Evolutionary conservation across 2,797 vertebrate genomes (phyloP).

Genomic region (Anguilla pacifica): DNA sequence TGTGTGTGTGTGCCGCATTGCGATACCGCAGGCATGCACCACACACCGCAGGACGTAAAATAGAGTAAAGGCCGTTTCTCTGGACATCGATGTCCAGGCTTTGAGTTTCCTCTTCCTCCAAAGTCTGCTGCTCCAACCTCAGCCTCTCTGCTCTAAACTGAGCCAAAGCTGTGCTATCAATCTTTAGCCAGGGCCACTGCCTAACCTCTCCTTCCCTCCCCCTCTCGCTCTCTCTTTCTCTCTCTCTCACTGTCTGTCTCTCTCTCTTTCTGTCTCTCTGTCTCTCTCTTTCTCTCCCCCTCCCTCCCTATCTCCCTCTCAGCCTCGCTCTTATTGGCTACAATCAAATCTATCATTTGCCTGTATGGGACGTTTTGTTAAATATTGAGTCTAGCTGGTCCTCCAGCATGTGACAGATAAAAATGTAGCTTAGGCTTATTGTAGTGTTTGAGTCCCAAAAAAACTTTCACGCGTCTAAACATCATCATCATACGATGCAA

Average conservation of each 20-base stretch:
- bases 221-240: background rate
- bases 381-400: too few species aligned
- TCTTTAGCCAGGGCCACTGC: background rate
- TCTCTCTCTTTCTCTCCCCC: too few species aligned
- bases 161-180: background rate
- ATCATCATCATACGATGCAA: too few species aligned
- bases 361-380: too few species aligned
- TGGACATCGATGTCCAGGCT: background rate
- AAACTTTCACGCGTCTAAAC: too few species aligned
- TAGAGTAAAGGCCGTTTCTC: background rate
- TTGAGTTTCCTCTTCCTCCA: background rate
- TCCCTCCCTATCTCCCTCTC: too few species aligned
- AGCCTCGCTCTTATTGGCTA: too few species aligned
- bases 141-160: background rate
- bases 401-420: too few species aligned
- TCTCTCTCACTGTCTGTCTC: background rate
- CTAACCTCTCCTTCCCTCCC: background rate
- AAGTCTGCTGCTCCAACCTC: constrained; percentile 22
- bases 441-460: too few species aligned
- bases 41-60: background rate
- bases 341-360: too few species aligned
- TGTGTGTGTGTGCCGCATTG: background rate
- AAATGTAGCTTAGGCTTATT: too few species aligned
- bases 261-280: background rate
- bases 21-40: background rate